Base-by-base conservation (phyloP, 2,888 invertebrate genomes). In the Sepioteuthis lessoniana region DNA sequence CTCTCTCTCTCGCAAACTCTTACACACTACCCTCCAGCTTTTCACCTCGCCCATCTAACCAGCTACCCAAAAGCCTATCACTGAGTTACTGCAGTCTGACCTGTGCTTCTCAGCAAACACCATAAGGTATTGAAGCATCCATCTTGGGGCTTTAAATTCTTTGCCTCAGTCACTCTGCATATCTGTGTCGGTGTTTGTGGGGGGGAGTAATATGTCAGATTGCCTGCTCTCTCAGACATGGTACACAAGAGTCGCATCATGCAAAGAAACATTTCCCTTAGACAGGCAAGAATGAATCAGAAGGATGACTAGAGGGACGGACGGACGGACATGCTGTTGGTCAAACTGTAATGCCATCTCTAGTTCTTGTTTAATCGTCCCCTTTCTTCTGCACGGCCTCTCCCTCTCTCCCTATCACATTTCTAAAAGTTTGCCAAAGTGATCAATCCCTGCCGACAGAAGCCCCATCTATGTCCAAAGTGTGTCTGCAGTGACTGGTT, bases 241-340 rank as follows among this genome's bases (percentile, higher is more conserved):
- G n/a, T 35, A 16, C 76, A n/a, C 76, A 76, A 35, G 16, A 76
- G n/a, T 76, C 76, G 76, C 35, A n/a, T 76, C n/a, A 76, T n/a
- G 76, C 76, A 76, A 76, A n/a, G 76, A 76, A 35, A 76, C 76
- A 76, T n/a, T 76, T 76, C n/a, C 76, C n/a, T 76, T 76, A n/a
- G 76, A 76, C 76, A 76, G 76, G n/a, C n/a, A 35, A 76, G n/a
- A 13, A 10, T 76, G 76, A 76, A 76, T 76, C 8, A 76, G 76
- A 35, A n/a, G 76, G 76, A 76, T 76, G 5, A n/a, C 35, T 35
- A 35, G 76, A 76, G 76, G n/a, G n/a, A 35, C 35, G n/a, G 76
- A 35, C 42, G 42, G 7, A 42, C 76, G 35, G 76, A 35, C 76
- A 76, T 76, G 76, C n/a, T n/a, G 76, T 16, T 76, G n/a, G 13